phyloP scores from a whole-genome alignment of 1,140 invertebrate species.

The Zaprionus camerounensis region DNA sequence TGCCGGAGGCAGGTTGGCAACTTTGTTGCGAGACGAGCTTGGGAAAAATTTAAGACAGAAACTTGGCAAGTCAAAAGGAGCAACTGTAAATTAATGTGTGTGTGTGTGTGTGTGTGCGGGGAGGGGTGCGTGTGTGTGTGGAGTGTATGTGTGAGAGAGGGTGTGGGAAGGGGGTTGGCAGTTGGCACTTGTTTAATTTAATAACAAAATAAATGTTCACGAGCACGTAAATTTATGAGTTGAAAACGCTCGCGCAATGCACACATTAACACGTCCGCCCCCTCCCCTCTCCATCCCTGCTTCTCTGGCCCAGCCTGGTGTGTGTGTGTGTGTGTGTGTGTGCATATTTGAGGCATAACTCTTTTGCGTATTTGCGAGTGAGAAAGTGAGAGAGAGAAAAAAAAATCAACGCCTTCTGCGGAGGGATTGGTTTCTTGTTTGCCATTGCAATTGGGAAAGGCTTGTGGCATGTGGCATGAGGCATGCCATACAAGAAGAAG shows the following conservation, averaged over 20 bases:
- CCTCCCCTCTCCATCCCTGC: too few species aligned
- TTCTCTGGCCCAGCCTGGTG: constrained; percentile 6
- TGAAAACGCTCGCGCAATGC: constrained; percentile 65
- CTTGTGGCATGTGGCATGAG: constrained; percentile 13
- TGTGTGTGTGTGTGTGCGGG: constrained; percentile 8
- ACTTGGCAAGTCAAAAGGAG: constrained; percentile 51
- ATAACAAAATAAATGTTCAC: constrained; percentile 80
- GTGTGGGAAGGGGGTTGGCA: neutral
- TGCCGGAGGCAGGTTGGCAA: constrained; percentile 37
- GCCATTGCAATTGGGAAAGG: constrained; percentile 19
- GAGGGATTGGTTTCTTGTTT: constrained; percentile 11
- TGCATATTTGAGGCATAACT: constrained; percentile 62
- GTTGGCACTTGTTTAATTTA: constrained; percentile 75
- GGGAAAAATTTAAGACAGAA: constrained; percentile 69
- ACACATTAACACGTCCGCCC: constrained; percentile 67
- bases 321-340: constrained; percentile 34
- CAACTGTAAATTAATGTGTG: constrained; percentile 68
- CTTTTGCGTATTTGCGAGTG: constrained; percentile 12
- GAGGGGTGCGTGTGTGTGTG: neutral
- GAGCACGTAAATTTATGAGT: constrained; percentile 75
- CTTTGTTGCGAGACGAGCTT: constrained; percentile 74
- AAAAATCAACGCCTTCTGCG: constrained; percentile 45
- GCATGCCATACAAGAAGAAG: neutral
- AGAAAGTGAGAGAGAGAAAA: neutral
- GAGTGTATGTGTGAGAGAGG: neutral